These are phyloP conservation scores for Aspidiotus rigidus DNA, from an alignment of 2,888 invertebrate species.

Conservation along the genomic window DNA sequence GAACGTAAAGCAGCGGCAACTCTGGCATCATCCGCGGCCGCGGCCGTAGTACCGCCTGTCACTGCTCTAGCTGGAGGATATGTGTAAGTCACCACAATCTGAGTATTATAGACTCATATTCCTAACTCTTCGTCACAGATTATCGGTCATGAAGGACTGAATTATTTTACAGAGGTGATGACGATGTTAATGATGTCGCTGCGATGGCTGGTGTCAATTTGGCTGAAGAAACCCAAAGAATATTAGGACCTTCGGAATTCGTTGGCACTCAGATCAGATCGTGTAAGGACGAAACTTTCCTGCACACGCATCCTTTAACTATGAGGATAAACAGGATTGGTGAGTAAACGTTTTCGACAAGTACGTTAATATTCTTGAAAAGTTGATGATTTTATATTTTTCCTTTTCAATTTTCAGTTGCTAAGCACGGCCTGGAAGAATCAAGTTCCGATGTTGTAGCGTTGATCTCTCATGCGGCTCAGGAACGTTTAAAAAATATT, in stretches of 20 bases:
- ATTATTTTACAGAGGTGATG: conserved; percentile 37
- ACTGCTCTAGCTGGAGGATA: conserved; percentile 30
- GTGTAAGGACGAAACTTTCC: conserved; percentile 85
- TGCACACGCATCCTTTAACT: conserved; percentile 67
- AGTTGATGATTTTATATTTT: background rate
- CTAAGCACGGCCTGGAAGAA: conserved; percentile 69
- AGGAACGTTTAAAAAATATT: conserved; percentile 82
- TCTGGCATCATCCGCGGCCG: conserved; percentile 40
- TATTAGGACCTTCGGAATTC: conserved; percentile 79
- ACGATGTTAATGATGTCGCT: conserved; percentile 90
- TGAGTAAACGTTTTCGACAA: conserved; percentile 42
- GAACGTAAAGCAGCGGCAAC: conserved; percentile 61
- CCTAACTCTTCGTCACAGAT: too few species aligned
- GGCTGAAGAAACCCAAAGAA: conserved; percentile 89
- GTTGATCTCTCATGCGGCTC: conserved; percentile 84
- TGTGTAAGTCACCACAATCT: conserved; percentile 31
- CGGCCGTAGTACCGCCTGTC: conserved; percentile 13
- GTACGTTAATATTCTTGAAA: too few species aligned
- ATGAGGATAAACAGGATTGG: conserved; percentile 65
- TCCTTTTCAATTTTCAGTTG: conserved; percentile 44
- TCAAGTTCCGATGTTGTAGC: conserved; percentile 77
- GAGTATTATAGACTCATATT: background rate
- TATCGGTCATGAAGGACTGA: background rate
- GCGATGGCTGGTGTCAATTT: conserved; percentile 98
- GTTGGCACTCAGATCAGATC: conserved; percentile 81